Conservation (phyloP, 2,888 invertebrate genomes). For the Exocentrus adspersus region DNA sequence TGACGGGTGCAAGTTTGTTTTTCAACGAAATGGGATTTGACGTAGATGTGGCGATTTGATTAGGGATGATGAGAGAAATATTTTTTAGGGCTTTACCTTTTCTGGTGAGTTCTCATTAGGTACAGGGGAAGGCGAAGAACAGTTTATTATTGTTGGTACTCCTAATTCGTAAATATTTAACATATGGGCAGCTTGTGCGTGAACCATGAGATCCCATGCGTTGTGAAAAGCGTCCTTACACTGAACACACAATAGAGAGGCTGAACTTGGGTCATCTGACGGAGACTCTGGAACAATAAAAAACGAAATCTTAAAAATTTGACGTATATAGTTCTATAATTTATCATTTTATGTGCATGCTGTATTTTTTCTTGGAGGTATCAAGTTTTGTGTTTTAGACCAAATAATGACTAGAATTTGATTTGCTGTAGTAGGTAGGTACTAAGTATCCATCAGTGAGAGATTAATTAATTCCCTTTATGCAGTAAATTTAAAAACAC, state of each 20-base stretch:
- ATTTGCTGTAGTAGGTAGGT: no score
- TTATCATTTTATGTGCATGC: no score
- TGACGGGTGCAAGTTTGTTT: slow-evolving; percentile 16
- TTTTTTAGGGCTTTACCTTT: slow-evolving; percentile 51
- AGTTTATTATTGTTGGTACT: slow-evolving; percentile 58
- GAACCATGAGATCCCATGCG: slow-evolving; percentile 77
- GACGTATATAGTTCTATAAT: no score
- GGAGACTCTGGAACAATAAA: slow-evolving; percentile 54
- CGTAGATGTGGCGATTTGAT: no score
- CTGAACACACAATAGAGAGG: slow-evolving; percentile 71
- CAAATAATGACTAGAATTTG: no score
- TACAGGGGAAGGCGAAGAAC: slow-evolving; percentile 59
- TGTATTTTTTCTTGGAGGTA: no score
- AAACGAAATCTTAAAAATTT: neutral
- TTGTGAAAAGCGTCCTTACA: slow-evolving; percentile 74
- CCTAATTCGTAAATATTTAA: slow-evolving; percentile 74
- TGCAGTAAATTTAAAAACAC: slow-evolving; percentile 20
- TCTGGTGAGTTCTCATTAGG: slow-evolving; percentile 60
- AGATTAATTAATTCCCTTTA: neutral
- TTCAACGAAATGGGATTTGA: slow-evolving; percentile 20
- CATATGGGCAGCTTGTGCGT: slow-evolving; percentile 75
- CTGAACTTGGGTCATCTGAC: slow-evolving; percentile 60
- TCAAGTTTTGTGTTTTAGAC: no score
- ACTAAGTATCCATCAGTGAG: no score
- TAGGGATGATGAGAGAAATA: no score